Evolutionary conservation across 2,113 vertebrate species (phyloP), one percentile per base, ranked within the genome.

Genomic region (Nematolebias whitei): DNA sequence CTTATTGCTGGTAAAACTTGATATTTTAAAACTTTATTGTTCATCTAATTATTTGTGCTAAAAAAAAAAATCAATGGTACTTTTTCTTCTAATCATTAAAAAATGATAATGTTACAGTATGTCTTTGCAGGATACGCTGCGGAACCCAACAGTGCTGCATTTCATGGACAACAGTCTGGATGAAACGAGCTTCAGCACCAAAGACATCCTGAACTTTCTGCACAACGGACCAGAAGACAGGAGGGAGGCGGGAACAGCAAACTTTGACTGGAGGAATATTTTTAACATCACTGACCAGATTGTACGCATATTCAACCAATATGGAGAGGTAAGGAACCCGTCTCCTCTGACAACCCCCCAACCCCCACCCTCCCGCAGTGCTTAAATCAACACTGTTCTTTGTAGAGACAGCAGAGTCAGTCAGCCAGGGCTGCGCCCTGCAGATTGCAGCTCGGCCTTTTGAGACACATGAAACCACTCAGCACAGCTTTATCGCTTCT

Each of bases 151-250:
- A 9, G 94, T 98, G 58, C 94, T 88, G 74, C 70, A 80, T 38
- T 95, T 98, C 80, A 60, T 97, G 76, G 94, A 96, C 50, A 82
- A 73, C 18, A 94, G 90, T 4, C 79, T 99, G 59, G 59, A 54
- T 64, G 90, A 90, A 47, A 90, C 92, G 5, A 88, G 88, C 3
- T 76, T 97, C 5, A 92, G 91, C 0, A 92, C 91, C 11, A 93
- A 91, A 76, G 88, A 95, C n/a, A 82, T 97, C 6, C 93, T 97
- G 3, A 95, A 92, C 89, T 98, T 99, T 78, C 89, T 99, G 26
- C 80, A 91, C 82, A 94, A 84, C 0, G 95, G 93, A 0, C 81
- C 91, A 11, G 84, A 82, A 1, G 80, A 76, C 2, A 67, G 60
- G 19, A 85, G 86, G 47, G 87, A 91, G 54, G 73, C 79, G 0